Evolutionary conservation across 2,888 invertebrate species (phyloP), one percentile per base, ranked within the genome.

Genomic region (Lysandra coridon): DNA sequence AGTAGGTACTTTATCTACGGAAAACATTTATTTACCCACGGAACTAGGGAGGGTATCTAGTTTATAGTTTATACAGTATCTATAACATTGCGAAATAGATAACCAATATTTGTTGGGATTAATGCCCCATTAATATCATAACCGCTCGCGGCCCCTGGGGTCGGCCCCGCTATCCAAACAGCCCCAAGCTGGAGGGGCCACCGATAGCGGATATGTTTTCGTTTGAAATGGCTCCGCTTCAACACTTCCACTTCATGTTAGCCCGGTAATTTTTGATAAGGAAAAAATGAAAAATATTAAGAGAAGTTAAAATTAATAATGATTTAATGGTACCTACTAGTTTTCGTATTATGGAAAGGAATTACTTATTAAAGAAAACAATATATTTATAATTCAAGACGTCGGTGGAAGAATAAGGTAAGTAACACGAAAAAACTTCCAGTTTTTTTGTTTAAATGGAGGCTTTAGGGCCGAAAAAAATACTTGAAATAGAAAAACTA

Each of bases 141-240:
- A 81, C 83, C 81, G 81, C 80, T 82, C 81, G 80, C 81, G 79
- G 74, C 79, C 80, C 78, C 75, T 81, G 57, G 80, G 79, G 79
- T 81, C 80, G 79, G 79, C 81, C 82, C 84, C 82, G 82, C 79
- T 82, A 79, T 78, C 80, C 80, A 85, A 83, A 84, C 82, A 84
- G 74, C 79, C 80, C 77, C 75, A n/a, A 83, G 85, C 83, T 82
- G 82, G 84, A 84, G 84, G 78, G 78, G 81, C 81, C 83, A 82
- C 83, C 82, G 83, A 84, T 84, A 83, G 80, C 75, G 82, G 83
- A 83, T 82, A 81, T 85, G 84, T 85, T 85, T 84, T 85, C 85
- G 84, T 85, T 85, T 84, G 82, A 81, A 82, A 82, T 83, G 77
- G 82, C 81, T 82, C 80, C 84, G 85, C 82, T 85, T 82, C 83